Base-by-base conservation (phyloP, 2,113 vertebrate genomes). In the Cyprinus carpio region DNA sequence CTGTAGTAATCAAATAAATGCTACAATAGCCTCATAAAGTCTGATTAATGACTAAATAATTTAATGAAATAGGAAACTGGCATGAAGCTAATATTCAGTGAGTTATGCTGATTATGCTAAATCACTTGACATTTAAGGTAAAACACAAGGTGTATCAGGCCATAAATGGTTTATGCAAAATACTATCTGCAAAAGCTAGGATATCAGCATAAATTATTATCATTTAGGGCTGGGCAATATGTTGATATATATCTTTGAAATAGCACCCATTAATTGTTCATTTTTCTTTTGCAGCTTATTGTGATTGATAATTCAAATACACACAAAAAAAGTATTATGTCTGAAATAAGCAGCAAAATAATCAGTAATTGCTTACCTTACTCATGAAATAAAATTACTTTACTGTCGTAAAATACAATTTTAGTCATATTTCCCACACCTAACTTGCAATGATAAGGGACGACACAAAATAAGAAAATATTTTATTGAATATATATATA, bases 41-140 rank as follows among this genome's bases (percentile, higher is more conserved):
- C 75, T 54, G 49, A 54, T 12, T 54, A 76, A 51, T 76, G 16
- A 31, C 25, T 54, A 75, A 49, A 49, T 54, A 16, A 76, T 76
- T 54, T 31, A 54, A 27, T 71, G 67, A 23, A 71, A 40, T 71
- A 1, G 37, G 34, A 71, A 54, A 29, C 15, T 4, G 15, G 29
- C 43, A 75, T 51, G 8, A 27, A 51, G 74, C 43, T 75, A 49
- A 46, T n/a, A 75, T n/a, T 49, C 18, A 34, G 1, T 5, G 10
- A 74, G 37, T 43, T 75, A 18, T 25, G 11, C 23, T n/a, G 40
- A 75, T 49, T 49, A 49, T 37, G 18, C 31, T 71, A 37, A 37
- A 60, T 60, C 23, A 60, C 56, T 23, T 60, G 56, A 60, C 56
- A 60, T 60, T 60, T 60, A 60, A n/a, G 56, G 56, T n/a, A 60